phyloP scores from a whole-genome alignment of 2,113 vertebrate species.

The Dromiciops gliroides region DNA sequence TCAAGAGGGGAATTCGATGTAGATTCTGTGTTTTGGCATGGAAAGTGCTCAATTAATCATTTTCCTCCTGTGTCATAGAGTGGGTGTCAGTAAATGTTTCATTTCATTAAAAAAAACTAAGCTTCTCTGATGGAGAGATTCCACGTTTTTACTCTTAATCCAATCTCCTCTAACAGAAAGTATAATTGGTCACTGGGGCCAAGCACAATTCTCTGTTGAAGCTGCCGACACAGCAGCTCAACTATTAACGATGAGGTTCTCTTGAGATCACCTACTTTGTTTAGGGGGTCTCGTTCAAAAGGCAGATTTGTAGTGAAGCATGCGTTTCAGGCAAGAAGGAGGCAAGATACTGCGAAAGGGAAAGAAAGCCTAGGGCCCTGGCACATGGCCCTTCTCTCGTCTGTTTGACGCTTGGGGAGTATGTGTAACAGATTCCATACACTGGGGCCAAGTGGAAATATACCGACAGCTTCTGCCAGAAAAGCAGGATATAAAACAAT shows the following conservation, averaged over 20 bases:
- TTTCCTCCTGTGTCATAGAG: background rate
- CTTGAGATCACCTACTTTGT: background rate
- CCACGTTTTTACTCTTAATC: constrained; percentile 32
- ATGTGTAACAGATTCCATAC: background rate
- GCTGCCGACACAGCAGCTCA: background rate
- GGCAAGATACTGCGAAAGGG: background rate
- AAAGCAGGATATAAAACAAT: background rate
- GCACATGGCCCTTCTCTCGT: background rate
- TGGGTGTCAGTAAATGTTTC: constrained; percentile 33
- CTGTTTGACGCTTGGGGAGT: background rate
- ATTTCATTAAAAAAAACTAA: constrained; percentile 61
- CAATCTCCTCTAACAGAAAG: constrained; percentile 56
- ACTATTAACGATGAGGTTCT: background rate
- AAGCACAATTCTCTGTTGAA: constrained; percentile 40
- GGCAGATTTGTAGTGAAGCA: background rate
- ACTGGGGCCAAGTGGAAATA: background rate
- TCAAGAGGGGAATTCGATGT: background rate
- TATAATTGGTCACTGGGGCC: constrained; percentile 64
- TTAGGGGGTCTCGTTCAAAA: background rate
- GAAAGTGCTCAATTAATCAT: constrained; percentile 32
- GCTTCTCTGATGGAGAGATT: constrained; percentile 57
- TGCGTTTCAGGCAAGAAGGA: background rate
- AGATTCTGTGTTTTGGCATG: background rate
- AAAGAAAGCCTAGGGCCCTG: background rate
- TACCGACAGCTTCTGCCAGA: background rate